phyloP scores from a whole-genome alignment of 1,140 invertebrate species.

The Dendroctonus ponderosae region DNA sequence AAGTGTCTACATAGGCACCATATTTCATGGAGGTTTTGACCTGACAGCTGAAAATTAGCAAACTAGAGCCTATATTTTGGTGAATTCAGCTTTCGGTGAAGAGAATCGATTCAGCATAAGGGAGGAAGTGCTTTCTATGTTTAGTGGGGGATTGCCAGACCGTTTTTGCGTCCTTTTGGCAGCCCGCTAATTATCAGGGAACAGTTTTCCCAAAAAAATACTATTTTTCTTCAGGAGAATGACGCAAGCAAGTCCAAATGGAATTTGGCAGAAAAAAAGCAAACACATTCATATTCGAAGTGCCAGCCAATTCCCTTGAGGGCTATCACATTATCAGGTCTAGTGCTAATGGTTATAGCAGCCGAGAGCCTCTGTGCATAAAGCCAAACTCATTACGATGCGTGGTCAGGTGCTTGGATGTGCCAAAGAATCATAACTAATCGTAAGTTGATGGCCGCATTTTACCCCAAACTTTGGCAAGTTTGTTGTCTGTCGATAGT shows the following conservation, averaged over 20 bases:
- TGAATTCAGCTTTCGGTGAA: constrained; percentile 20
- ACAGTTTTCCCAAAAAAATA: too few relatives aligned
- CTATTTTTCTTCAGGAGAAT: too few relatives aligned
- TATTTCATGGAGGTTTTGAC: constrained; percentile 32
- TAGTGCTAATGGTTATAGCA: too few relatives aligned
- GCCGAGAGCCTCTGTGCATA: constrained; percentile 5
- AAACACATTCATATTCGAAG: too few relatives aligned
- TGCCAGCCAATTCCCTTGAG: too few relatives aligned
- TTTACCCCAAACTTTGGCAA: constrained; percentile 12
- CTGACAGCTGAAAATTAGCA: constrained; percentile 34
- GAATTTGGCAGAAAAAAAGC: too few relatives aligned
- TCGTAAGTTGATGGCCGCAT: constrained; percentile 11
- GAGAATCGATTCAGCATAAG: constrained; percentile 14
- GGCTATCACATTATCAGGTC: too few relatives aligned
- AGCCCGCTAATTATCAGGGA: too few relatives aligned
- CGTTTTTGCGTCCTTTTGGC: too few relatives aligned
- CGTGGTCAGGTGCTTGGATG: constrained; percentile 26
- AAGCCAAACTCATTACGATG: constrained; percentile 23
- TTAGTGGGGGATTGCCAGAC: background rate
- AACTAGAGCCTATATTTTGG: constrained; percentile 32
- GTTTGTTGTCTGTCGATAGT: constrained; percentile 19
- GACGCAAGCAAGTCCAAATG: too few relatives aligned
- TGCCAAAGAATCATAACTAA: constrained; percentile 28
- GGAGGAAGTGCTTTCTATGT: constrained; percentile 13
- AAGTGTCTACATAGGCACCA: constrained; percentile 35